Evolutionary conservation across 2,797 vertebrate genomes (phyloP).

Genomic region (Vespertilio murinus): DNA sequence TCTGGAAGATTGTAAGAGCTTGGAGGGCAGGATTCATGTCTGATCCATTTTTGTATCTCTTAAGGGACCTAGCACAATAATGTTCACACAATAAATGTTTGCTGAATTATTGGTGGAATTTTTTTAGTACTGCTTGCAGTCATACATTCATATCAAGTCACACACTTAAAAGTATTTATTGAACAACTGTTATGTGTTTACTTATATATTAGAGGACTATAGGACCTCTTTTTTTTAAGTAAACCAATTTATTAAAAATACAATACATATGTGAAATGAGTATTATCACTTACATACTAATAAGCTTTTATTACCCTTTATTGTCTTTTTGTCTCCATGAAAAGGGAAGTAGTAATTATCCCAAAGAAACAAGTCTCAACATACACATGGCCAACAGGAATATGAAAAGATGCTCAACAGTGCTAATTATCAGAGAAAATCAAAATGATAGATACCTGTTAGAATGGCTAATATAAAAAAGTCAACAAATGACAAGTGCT

Average conservation of each 20-base stretch:
- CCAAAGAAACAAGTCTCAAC: background rate
- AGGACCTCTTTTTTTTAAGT: background rate
- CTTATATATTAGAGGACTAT: background rate
- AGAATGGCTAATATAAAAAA: background rate
- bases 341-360: background rate
- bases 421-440: background rate
- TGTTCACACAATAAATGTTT: conserved; percentile 64
- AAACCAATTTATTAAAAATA: background rate
- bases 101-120: conserved; percentile 56
- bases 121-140: conserved; percentile 42
- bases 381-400: background rate
- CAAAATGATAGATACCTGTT: background rate
- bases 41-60: conserved; percentile 61
- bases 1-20: conserved; percentile 48
- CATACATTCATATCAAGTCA: background rate
- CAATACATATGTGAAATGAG: background rate
- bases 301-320: background rate
- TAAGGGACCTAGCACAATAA: conserved; percentile 29
- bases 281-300: conserved; percentile 20
- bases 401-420: background rate
- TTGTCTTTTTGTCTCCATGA: background rate
- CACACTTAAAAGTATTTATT: background rate
- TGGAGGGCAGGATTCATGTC: conserved; percentile 41
- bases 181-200: background rate
- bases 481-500: background rate